Conservation (phyloP, 2,113 vertebrate genomes). For the Corvus cornix region DNA sequence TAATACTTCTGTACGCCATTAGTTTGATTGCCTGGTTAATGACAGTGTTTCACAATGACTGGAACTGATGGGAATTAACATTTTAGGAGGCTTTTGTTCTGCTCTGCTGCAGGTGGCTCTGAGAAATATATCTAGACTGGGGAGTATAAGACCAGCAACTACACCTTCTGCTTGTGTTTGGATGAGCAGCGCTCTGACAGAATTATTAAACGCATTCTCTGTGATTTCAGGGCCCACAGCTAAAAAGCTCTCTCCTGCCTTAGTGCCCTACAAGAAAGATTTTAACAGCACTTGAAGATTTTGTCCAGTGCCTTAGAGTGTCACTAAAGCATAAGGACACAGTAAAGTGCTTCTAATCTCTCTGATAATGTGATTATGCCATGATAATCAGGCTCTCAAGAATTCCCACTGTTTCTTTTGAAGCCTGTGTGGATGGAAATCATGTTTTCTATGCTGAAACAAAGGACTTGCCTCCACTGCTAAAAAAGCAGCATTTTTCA, state of each 20-base stretch:
- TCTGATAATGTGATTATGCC: slow-evolving; percentile 54
- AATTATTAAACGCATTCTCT: not conserved
- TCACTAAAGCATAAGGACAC: slow-evolving; percentile 45
- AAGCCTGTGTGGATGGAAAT: slow-evolving; percentile 45
- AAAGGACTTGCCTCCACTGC: slow-evolving; percentile 13
- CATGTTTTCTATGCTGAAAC: slow-evolving; percentile 45
- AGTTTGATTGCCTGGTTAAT: not conserved
- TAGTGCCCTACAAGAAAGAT: not conserved
- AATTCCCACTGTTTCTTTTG: slow-evolving; percentile 55
- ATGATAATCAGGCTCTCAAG: slow-evolving; percentile 56
- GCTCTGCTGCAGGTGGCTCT: slow-evolving; percentile 17
- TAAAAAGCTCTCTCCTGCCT: not conserved
- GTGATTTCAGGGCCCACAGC: not conserved
- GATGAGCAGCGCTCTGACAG: slow-evolving; percentile 1
- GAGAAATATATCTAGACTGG: not conserved
- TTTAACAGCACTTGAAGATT: slow-evolving; percentile 38
- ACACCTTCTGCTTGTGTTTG: not conserved
- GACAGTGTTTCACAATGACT: not conserved
- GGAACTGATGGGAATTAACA: slow-evolving; percentile 53
- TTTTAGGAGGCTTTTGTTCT: slow-evolving; percentile 48
- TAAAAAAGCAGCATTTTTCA: not conserved
- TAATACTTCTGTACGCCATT: not conserved
- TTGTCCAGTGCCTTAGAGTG: not conserved
- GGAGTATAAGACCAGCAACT: not conserved
- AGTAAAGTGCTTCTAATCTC: slow-evolving; percentile 58